Evolutionary conservation across 2,113 vertebrate genomes (phyloP), one percentile per base, ranked within the genome.

Genomic region (Sakesphorus luctuosus): DNA sequence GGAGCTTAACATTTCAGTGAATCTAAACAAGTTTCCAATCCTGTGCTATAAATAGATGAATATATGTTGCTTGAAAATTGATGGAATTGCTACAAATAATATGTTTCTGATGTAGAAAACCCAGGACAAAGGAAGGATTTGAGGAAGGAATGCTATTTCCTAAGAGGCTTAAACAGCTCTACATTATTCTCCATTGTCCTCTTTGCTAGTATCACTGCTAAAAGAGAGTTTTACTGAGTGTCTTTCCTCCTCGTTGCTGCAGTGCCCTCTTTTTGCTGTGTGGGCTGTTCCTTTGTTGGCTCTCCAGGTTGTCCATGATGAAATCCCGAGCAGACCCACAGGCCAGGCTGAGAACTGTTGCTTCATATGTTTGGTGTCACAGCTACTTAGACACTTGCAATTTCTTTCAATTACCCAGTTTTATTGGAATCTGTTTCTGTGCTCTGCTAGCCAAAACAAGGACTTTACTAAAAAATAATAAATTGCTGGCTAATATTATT

Each of bases 401-500:
- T 93, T 87, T 93, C 91, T 95, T 94, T 94, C 93, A 91, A 67
- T 96, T 95, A 85, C 56, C 47, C 71, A 18, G 12, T 94, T 87
- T 95, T 91, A 82, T 67, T 91, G 74, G 90, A 89, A 89, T 96
- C 73, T 93, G 89, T 82, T 91, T 11, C 71, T 80, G 24, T 76
- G 78, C 53, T 92, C 91, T 52, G 87, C 67, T 94, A 95, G 94
- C 94, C 96, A 96, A 94, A 96, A 91, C 91, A 95, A 86, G 87
- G 74, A 50, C 55, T 95, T 94, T 52, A 71, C 75, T 91, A 85
- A 94, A 82, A 95, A 84, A 77, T 47, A 86, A 96, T 79, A 87
- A 91, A 94, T 92, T 87, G 68, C 74, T 84, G 47, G 84, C 82
- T 94, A 95, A 94, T 96, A 97, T 87, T 89, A 96, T 96, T 96